Evolutionary conservation across 2,797 vertebrate species (phyloP), one percentile per base, ranked within the genome.

Genomic region (Nyctibius grandis): DNA sequence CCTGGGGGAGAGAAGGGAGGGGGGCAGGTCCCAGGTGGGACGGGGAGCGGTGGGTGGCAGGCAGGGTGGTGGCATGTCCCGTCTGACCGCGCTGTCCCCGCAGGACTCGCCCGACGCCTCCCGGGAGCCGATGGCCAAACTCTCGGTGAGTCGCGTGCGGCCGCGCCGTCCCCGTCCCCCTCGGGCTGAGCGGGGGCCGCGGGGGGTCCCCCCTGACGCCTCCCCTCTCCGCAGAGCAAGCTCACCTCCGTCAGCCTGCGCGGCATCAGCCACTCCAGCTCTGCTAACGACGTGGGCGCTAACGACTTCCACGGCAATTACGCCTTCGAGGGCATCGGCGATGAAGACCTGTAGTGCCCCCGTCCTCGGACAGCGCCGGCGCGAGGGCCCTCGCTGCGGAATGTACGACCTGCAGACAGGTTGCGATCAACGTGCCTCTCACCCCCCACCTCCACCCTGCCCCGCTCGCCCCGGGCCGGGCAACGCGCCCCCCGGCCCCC

Each of bases 301-400:
- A 98, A 99, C 17, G 98, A 99, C 95, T 99, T 99, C 98, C 99
- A 99, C 0, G 99, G 99, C 98, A 99, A 99, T 98, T 99, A 99
- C 0, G 99, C 99, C 97, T 99, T 99, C 9, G 99, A 99, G 98
- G 99, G 99, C 97, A 99, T 99, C 28, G 99, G 99, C 7, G 99
- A 99, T 3, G 99, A 99, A 59, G 99, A 99, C 97, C 98, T 99
- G 98, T 99, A 98, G 98, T 61, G 80, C 68, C 86, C 90, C 86
- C 77, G 53, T 60, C 28, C 40, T 28, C 25, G 81, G 82, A 93
- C 82, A 94, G 84, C 87, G 50, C 86, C 2, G 5, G 53, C 40
- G 82, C 64, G 4, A 77, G 80, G 86, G 86, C 82, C 94, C 70
- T 68, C 2, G 33, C 90, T 70, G 93, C 96, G 94, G 94, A 97